These are phyloP conservation scores for Trissolcus brochymenae DNA, from an alignment of 2,888 invertebrate species.

Conservation along the genomic window DNA sequence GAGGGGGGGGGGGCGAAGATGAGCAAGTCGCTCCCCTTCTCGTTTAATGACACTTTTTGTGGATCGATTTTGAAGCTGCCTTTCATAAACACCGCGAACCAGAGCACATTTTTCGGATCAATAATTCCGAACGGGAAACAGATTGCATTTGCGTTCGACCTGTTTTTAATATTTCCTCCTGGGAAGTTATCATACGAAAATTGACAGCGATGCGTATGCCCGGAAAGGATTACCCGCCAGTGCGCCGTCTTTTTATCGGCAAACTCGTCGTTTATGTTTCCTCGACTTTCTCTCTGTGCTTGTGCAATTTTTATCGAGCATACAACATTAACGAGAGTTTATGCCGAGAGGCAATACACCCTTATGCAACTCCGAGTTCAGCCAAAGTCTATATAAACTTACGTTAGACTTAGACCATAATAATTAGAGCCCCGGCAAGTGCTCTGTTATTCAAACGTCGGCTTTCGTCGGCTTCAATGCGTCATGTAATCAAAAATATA, in stretches of 20 bases:
- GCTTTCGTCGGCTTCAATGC: constrained; percentile 30
- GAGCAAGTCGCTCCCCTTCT: constrained; percentile 7
- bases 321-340: too few relatives aligned
- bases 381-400: constrained; percentile 31
- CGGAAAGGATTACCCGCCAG: too few relatives aligned
- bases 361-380: constrained; percentile 9
- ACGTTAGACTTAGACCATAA: constrained; percentile 27
- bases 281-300: too few relatives aligned
- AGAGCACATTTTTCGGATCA: background rate
- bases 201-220: background rate
- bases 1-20: background rate
- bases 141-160: background rate
- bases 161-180: too few relatives aligned
- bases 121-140: constrained; percentile 1
- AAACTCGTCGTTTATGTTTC: too few relatives aligned
- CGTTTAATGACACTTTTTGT: constrained; percentile 1
- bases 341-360: too few relatives aligned
- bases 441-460: constrained; percentile 30
- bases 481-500: constrained; percentile 30
- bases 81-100: background rate
- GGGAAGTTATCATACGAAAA: constrained; percentile 1
- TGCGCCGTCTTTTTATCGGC: too few relatives aligned
- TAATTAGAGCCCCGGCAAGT: constrained; percentile 33
- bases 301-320: too few relatives aligned
- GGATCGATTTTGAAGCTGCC: background rate